Evolutionary conservation across 2,113 vertebrate genomes (phyloP), one percentile per base, ranked within the genome.

Genomic region (Dromas ardeola): DNA sequence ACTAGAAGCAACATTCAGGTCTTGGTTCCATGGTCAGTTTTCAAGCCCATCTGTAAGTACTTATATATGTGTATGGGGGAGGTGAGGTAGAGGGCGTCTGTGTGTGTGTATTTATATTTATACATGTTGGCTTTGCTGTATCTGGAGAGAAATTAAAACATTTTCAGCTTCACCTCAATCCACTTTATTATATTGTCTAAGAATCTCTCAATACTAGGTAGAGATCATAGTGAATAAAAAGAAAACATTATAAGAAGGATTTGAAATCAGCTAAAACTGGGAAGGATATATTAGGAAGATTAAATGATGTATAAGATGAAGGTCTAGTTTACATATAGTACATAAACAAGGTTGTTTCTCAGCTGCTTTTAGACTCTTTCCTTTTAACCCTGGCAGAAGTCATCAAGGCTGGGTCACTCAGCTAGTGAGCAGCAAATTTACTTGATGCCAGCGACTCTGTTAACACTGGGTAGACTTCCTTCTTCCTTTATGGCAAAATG

Each of bases 41-140:
- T 66, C 40, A 72, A 38, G 3, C 4, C 5, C 22, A 47, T 42
- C 29, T 38, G 1, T 62, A 59, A 53, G 7, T 63, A 20, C 11
- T 66, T 63, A 25, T 0, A 0, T 34, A 29, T 18, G 4, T 49
- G 5, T 15, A 14, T 0, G 0, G 4, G 8, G 5, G 7, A 52
- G 2, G 3, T 61, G 7, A 3, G 9, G 2, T 53, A 20, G 4
- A 12, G 4, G 1, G 5, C 43, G 4, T 58, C 9, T 62, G 0
- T 53, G 5, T 66, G 4, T 52, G 5, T 42, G 4, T 6, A 1
- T 73, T 81, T 77, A 25, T 56, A 59, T 55, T 42, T 50, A 19
- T 43, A 10, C 7, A 10, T 49, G 18, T 52, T 52, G 8, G 1
- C 17, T 61, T 58, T 95, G 23, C 6, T 73, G 6, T 42, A 21